phyloP scores from a whole-genome alignment of 2,797 vertebrate genomes.

The Hydrophis major region DNA sequence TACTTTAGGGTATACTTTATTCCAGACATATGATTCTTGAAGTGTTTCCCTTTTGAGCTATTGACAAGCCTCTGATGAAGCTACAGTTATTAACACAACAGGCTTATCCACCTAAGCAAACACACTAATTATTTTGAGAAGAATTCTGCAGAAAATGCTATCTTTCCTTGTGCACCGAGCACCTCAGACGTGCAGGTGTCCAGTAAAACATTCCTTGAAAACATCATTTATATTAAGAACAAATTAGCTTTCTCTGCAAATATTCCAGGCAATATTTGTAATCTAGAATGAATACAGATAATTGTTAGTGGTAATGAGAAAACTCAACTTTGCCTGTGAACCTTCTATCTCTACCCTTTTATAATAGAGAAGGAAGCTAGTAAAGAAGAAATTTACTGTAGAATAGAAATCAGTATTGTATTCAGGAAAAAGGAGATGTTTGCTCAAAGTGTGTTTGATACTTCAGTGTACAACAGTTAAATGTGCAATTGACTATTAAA shows the following conservation, averaged over 20 bases:
- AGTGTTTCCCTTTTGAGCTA: conserved; percentile 33
- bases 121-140: conserved; percentile 26
- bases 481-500: neutral
- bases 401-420: neutral
- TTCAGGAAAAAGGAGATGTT: neutral
- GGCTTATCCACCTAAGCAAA: conserved; percentile 56
- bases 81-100: conserved; percentile 32
- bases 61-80: conserved; percentile 33
- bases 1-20: conserved; percentile 44
- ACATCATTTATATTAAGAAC: conserved; percentile 26
- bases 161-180: conserved; percentile 44
- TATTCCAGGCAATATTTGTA: neutral
- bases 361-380: neutral
- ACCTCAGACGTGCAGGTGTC: conserved; percentile 40
- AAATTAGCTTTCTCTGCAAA: neutral
- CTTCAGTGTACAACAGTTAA: neutral
- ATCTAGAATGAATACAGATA: neutral
- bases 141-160: conserved; percentile 39
- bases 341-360: neutral
- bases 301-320: neutral
- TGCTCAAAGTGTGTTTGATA: neutral
- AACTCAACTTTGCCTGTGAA: neutral
- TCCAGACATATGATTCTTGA: conserved; percentile 42
- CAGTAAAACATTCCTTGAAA: conserved; percentile 44
- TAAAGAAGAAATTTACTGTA: neutral